Evolutionary conservation across 2,888 invertebrate species (phyloP), one percentile per base, ranked within the genome.

Genomic region (Polia nebulosa): DNA sequence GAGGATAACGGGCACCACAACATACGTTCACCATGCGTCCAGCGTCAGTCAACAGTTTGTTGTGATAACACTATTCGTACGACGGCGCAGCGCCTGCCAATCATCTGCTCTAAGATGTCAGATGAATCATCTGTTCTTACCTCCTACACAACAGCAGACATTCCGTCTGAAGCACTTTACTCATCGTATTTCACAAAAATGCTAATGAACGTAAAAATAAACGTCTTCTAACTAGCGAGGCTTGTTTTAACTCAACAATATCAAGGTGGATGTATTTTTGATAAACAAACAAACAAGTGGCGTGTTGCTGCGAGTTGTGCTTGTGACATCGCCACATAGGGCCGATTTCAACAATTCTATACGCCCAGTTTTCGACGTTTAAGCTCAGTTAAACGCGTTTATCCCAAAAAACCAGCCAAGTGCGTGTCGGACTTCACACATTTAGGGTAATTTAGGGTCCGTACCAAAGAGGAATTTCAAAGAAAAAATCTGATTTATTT

Each of bases 181-280:
- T 60, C 60, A 25, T 57, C 52, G 29, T 20, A 45, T 47, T 67
- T 52, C 45, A 60, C 15, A 68, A 68, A 72, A 36, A 58, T 47
- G 7, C 22, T 44, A 72, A 44, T 72, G 55, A 65, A 59, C 15
- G 7, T 47, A 52, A 61, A 73, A 73, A 73, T 68, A 73, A 49
- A 41, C 2, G 8, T 11, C 11, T n/a, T 63, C n/a, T 34, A 66
- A 36, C 45, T 22, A 51, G 34, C 25, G 57, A 20, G n/a, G 41
- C 36, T 53, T 36, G 62, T 53, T 59, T 36, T 17, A 52, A 45
- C 20, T 61, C 34, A 74, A 62, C 61, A 74, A 69, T 62, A 62
- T 62, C 73, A 74, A 74, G 73, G 69, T 41, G 36, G 27, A 36
- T 53, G 53, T 69, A 53, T 73, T 47, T 53, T 34, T 61, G 52